Evolutionary conservation across 2,113 vertebrate species (phyloP).

Genomic region (Chinchilla lanigera): DNA sequence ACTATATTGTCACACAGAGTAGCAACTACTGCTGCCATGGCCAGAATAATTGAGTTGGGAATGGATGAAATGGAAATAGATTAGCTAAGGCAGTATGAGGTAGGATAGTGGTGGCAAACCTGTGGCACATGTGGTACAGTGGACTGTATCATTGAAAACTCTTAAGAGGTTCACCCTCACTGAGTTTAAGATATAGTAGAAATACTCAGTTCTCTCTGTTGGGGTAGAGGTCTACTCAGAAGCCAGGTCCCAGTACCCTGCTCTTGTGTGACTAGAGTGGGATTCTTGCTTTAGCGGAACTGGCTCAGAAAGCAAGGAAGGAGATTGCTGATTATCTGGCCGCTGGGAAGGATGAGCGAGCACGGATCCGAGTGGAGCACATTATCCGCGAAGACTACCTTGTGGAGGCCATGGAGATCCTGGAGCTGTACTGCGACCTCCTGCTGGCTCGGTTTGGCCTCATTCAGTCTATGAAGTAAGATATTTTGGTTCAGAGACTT

Average conservation of each 20-base stretch:
- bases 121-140: background rate
- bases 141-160: background rate
- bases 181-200: background rate
- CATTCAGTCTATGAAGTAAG: constrained; percentile 99
- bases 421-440: constrained; percentile 98
- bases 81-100: constrained; percentile 6
- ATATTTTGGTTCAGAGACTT: constrained; percentile 38
- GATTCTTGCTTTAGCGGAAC: constrained; percentile 90
- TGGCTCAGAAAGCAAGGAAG: constrained; percentile 98
- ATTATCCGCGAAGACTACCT: constrained; percentile 99
- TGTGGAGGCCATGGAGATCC: constrained; percentile 99
- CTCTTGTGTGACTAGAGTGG: constrained; percentile 39
- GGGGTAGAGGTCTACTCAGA: background rate
- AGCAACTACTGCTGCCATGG: background rate
- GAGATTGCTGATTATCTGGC: constrained; percentile 98
- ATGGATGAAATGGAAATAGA: background rate
- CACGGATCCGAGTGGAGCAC: constrained; percentile 98
- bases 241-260: background rate
- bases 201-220: constrained; percentile 15
- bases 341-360: constrained; percentile 97
- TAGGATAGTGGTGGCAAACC: background rate
- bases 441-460: constrained; percentile 96
- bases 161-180: background rate
- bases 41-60: background rate
- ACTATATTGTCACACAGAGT: background rate